A percentile compares a stretch with the other conserved stretches of the same genome.
These are phyloP conservation scores for Neomicropteryx cornuta DNA, from an alignment of 1,140 invertebrate species.

Conservation along the genomic window DNA sequence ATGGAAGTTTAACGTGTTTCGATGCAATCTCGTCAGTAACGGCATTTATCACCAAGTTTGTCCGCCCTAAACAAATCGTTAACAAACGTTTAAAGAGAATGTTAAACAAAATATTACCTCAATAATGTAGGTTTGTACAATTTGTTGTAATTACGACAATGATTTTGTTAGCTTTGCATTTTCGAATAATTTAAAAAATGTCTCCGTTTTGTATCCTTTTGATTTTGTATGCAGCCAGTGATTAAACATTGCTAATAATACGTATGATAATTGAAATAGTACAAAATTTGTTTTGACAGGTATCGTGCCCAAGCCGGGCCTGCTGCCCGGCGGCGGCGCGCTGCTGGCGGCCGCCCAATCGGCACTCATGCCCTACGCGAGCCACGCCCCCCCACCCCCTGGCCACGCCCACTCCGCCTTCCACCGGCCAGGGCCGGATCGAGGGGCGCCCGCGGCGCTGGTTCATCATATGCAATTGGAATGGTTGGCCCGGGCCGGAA, in stretches of 20 bases:
- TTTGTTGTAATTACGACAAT: too few relatives aligned
- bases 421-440: slow-evolving; percentile 29
- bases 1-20: too few relatives aligned
- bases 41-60: too few relatives aligned
- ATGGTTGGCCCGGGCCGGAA: slow-evolving; percentile 72
- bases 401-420: slow-evolving; percentile 21
- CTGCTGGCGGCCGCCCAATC: slow-evolving; percentile 26
- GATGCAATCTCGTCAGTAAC: too few relatives aligned
- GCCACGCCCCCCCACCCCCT: slow-evolving; percentile 19
- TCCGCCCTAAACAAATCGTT: neutral
- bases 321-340: slow-evolving; percentile 29
- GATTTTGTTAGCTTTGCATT: too few relatives aligned
- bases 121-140: too few relatives aligned
- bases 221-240: too few relatives aligned
- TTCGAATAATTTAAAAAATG: too few relatives aligned
- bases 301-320: slow-evolving; percentile 34
- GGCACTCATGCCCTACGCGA: slow-evolving; percentile 17
- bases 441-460: slow-evolving; percentile 28
- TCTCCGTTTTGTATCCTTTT: too few relatives aligned
- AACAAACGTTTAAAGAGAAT: neutral
- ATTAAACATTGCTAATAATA: too few relatives aligned
- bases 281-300: slow-evolving; percentile 18
- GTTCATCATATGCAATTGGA: slow-evolving; percentile 75
- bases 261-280: slow-evolving; percentile 1
- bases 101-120: neutral